Evolutionary conservation across 2,113 vertebrate genomes (phyloP).

Genomic region (Muscicapa adusta): DNA sequence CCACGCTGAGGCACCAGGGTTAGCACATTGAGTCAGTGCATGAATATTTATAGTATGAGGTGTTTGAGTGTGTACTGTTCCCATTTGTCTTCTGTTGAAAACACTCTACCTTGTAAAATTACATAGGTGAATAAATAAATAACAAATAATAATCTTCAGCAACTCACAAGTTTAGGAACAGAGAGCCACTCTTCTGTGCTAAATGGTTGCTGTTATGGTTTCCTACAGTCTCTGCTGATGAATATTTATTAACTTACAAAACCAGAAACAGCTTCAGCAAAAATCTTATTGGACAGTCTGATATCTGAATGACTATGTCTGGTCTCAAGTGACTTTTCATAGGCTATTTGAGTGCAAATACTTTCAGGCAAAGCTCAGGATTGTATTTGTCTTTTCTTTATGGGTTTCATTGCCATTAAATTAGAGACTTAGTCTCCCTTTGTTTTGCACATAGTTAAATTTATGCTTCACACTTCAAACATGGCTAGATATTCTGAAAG

Average conservation of each 20-base stretch:
- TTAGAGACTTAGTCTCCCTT: background rate
- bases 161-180: background rate
- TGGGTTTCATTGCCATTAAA: background rate
- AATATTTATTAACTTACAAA: background rate
- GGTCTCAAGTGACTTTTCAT: background rate
- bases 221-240: background rate
- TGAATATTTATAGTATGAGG: background rate
- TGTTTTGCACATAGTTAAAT: background rate
- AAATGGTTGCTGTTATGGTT: background rate
- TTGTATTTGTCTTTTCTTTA: background rate
- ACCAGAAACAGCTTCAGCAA: background rate
- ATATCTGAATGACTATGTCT: background rate
- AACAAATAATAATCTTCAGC: background rate
- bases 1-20: accelerated
- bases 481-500: background rate
- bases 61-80: background rate
- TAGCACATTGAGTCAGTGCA: background rate
- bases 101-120: background rate
- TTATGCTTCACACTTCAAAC: background rate
- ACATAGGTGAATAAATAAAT: background rate
- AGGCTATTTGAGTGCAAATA: background rate
- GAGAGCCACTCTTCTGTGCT: background rate
- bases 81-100: background rate
- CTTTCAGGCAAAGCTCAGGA: background rate
- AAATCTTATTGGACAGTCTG: background rate